Base-by-base conservation (phyloP, 2,797 vertebrate species). In the Ctenopoma kingsleyae region DNA sequence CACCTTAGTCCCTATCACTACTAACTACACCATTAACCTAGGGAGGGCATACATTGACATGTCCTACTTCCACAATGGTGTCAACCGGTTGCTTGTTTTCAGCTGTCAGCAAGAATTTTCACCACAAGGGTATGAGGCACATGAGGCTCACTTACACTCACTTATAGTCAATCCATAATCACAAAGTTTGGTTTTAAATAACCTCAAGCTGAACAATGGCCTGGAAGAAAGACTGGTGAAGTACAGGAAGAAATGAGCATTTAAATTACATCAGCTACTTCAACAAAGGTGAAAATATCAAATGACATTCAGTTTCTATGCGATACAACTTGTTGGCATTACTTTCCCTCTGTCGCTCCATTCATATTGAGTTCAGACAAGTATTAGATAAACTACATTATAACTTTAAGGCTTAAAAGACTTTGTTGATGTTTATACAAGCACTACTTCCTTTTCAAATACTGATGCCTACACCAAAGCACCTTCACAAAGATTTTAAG, bases 211-310 rank as follows among this genome's bases (percentile, higher is more conserved):
- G 32, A 51, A 16, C 16, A 44, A 9, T 3, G 0, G 10, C 8
- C 57, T 3, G 11, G 6, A 22, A 5, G 6, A 27, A 47, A 40
- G 7, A 3, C 6, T 54, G 17, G 22, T 38, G 23, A n/a, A 32
- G 16, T 20, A 15, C n/a, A 20, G 27, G 6, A 5, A 22, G 41
- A 57, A 5, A 35, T 20, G 27, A 32, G 48, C 56, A 72, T 32
- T 38, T 49, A 60, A 47, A 30, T 20, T 19, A 46, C 11, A 66
- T 19, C 5, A 19, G 27, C 4, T 46, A 43, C 1, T 1, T 12
- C n/a, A 62, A 64, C 54, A 6, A 44, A 0, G 56, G 50, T 25
- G 1, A 61, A 73, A 76, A 41, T 51, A 69, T 43, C 1, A 5
- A n/a, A n/a, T 36, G 6, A 41, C 7, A 5, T 46, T 59, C 0